These are phyloP conservation scores for Eurosta solidaginis DNA, from an alignment of 1,140 invertebrate genomes.

Conservation along the genomic window DNA sequence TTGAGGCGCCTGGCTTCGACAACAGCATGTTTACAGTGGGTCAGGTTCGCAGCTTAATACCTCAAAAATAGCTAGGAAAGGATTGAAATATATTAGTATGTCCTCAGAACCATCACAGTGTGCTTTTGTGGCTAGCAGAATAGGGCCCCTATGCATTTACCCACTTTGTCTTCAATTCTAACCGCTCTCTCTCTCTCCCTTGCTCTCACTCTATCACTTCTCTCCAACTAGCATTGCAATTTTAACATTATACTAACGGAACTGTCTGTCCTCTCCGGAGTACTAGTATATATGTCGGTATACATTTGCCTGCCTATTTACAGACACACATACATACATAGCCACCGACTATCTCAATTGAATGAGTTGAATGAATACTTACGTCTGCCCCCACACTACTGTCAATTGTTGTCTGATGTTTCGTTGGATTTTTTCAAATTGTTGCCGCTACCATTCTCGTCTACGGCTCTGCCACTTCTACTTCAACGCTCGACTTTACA, in stretches of 20 bases:
- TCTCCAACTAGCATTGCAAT: background rate
- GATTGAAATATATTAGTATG: too few relatives aligned
- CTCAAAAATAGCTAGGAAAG: too few relatives aligned
- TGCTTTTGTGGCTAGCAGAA: too few relatives aligned
- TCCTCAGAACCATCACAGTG: too few relatives aligned
- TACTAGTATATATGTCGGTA: background rate
- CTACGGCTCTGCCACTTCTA: background rate
- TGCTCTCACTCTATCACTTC: background rate
- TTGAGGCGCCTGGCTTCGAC: too few relatives aligned
- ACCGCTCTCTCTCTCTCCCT: background rate
- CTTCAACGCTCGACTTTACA: too few relatives aligned
- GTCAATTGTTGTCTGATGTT: slow-evolving; percentile 22
- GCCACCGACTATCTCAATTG: background rate
- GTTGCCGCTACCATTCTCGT: background rate
- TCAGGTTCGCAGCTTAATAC: too few relatives aligned
- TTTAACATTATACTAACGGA: background rate
- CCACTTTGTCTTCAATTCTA: too few relatives aligned
- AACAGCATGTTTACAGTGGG: too few relatives aligned
- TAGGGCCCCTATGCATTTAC: too few relatives aligned
- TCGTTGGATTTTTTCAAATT: slow-evolving; percentile 20
- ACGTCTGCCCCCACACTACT: background rate
- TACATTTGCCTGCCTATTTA: slow-evolving; percentile 6
- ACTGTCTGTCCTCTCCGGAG: background rate
- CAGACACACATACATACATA: background rate
- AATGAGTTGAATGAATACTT: background rate